Evolutionary conservation across 1,140 invertebrate species (phyloP), one percentile per base, ranked within the genome.

Genomic region (Drosophila lowei): DNA sequence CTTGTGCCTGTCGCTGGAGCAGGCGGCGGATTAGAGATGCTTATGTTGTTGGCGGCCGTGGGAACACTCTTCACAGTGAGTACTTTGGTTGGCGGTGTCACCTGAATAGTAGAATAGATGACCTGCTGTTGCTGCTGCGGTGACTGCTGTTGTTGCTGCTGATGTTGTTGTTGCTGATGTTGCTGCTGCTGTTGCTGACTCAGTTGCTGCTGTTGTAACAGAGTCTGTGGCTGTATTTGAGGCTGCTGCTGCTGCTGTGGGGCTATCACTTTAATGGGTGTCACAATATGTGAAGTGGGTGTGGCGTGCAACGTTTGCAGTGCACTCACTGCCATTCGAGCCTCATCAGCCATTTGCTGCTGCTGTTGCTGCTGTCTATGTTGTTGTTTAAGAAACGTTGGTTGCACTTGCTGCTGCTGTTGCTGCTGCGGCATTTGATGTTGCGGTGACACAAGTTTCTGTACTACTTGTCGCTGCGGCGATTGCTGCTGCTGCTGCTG

Each of bases 301-400:
- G 80, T 15, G 6, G 83, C 78, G 70, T 88, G 83, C 41, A 86
- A 34, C 1, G 83, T 83, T 52, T 86, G 83, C 48, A 86, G 23
- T 0, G 83, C 83, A 57, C 83, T 86, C 3, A 88, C 83, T 16
- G 83, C 83, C 46, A 86, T 83, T 30, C 83, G 76, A 42, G 81
- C 81, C 52, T 89, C 79, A 44, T 89, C 79, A 2, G 78, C 77
- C 60, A 83, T 16, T 21, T 83, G 75, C n/a, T 75, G 73, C 13
- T 79, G 78, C 16, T 18, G 60, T 3, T 46, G 56, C 13, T 60
- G 41, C 11, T 67, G 63, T 21, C 28, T 28, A 6, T 28, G 28
- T 28, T 28, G 28, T 2, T 28, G 28, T 28, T 28, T 28, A 28
- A 28, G 28, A 28, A 28, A 28, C 28, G 28, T 28, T 28, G 7